Base-by-base conservation (phyloP, 2,113 vertebrate species). In the Elephantulus edwardii region DNA sequence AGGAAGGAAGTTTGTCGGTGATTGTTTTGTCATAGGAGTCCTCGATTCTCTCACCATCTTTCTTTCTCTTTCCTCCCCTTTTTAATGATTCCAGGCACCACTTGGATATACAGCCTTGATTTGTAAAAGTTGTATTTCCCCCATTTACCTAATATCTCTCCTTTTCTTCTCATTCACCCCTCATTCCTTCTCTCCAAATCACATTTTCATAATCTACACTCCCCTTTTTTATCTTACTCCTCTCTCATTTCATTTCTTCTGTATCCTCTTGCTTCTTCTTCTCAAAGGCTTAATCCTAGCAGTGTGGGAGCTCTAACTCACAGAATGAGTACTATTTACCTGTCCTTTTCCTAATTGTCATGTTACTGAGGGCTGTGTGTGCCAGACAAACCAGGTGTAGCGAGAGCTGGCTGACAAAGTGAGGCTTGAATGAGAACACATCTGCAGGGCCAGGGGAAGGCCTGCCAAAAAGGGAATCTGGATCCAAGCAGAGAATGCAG, bases 351-450 rank as follows among this genome's bases (percentile, higher is more conserved):
- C 46, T 84, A 75, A 84, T 16, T 79, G 86, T 56, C 58, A 6
- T 68, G 4, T 85, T 44, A 52, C 68, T 40, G 54, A 35, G 30
- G 44, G 46, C 76, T 44, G 4, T 38, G 24, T 56, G 52, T 89
- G 89, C 92, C 93, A 91, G 85, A 46, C 44, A 70, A 48, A 78
- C n/a, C 78, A 91, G 81, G 86, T 92, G 88, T 54, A 46, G 46
- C 0, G 11, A 77, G 71, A 26, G 75, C 13, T 70, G 52, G 1
- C 64, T 91, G 82, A 64, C 87, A 91, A 60, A 42, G 20, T 60
- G 44, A 72, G 60, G 66, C 74, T 38, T 19, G 50, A 50, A 79
- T 14, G n/a, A 88, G 52, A 72, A 56, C 3, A 0, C 3, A 12
- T 28, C 66, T 66, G 4, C 30, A 26, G 74, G 50, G 44, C 64